These are phyloP conservation scores for Paraplagusia blochii DNA, from an alignment of 2,113 vertebrate genomes.

Conservation along the genomic window DNA sequence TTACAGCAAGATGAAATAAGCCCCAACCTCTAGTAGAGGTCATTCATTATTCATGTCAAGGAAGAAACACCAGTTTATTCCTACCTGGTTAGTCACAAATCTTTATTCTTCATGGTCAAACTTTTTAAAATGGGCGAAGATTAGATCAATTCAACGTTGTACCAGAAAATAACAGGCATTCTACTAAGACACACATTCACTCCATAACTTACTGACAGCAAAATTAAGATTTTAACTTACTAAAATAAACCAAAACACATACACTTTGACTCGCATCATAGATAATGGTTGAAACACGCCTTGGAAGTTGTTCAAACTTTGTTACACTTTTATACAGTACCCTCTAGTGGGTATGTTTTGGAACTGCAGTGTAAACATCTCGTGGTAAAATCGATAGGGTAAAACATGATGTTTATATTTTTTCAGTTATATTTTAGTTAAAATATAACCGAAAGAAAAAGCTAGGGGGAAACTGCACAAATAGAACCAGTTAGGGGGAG, in stretches of 20 bases:
- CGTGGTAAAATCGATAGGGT: constrained; percentile 17
- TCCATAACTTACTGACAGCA: constrained; percentile 45
- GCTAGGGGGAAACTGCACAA: too few relatives aligned
- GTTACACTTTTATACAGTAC: constrained; percentile 56
- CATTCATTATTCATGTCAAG: too few relatives aligned
- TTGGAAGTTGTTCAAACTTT: constrained; percentile 16
- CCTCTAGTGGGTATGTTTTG: constrained; percentile 65
- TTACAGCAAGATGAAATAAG: too few relatives aligned
- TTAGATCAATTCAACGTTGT: constrained; percentile 21
- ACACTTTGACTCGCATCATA: constrained; percentile 14
- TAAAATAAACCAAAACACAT: constrained; percentile 44
- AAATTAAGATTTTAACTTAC: constrained; percentile 39
- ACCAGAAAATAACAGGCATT: constrained; percentile 39
- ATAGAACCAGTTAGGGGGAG: too few relatives aligned
- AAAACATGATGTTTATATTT: not conserved
- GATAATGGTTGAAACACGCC: constrained; percentile 5
- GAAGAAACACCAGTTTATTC: constrained; percentile 44
- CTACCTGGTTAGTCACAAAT: constrained; percentile 46
- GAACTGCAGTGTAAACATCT: constrained; percentile 51
- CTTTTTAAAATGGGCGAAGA: constrained; percentile 40
- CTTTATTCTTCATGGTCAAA: constrained; percentile 67
- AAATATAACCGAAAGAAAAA: too few relatives aligned
- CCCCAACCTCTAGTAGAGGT: too few relatives aligned
- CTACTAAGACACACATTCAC: constrained; percentile 37
- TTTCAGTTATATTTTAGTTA: not conserved